Conservation (phyloP, 2,797 vertebrate species). For the Synaphobranchus kaupii region DNA sequence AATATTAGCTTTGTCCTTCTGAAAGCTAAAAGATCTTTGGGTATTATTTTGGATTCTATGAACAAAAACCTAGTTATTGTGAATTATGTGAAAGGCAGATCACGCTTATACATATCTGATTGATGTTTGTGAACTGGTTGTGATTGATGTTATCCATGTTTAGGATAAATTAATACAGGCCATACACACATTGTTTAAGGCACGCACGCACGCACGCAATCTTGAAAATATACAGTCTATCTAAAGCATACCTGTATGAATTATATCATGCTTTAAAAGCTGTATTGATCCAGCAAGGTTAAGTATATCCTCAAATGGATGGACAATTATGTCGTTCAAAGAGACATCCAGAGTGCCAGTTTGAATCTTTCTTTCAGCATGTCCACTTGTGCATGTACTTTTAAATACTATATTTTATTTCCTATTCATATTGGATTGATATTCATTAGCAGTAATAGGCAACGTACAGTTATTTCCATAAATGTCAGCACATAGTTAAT, state of each 20-base stretch:
- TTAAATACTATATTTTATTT: constrained; percentile 46
- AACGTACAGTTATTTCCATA: constrained; percentile 78
- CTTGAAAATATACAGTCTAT: background rate
- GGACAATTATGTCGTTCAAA: background rate
- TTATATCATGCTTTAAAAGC: no score
- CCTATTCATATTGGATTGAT: constrained; percentile 64
- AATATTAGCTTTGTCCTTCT: background rate
- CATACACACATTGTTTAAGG: background rate
- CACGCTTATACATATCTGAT: no score
- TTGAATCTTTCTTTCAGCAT: background rate
- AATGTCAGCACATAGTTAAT: constrained; percentile 78
- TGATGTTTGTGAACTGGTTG: no score
- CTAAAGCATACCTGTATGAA: background rate
- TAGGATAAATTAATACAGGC: background rate
- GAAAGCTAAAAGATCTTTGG: background rate
- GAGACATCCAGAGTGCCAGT: background rate
- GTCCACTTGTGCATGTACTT: background rate
- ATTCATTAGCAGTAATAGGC: constrained; percentile 71
- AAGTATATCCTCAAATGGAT: background rate
- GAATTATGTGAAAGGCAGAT: no score
- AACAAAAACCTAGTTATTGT: background rate
- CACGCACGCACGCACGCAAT: background rate
- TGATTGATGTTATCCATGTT: no score
- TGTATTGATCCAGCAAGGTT: background rate
- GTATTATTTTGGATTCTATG: background rate